phyloP scores from a whole-genome alignment of 2,113 vertebrate species.

The Climacteris rufus region DNA sequence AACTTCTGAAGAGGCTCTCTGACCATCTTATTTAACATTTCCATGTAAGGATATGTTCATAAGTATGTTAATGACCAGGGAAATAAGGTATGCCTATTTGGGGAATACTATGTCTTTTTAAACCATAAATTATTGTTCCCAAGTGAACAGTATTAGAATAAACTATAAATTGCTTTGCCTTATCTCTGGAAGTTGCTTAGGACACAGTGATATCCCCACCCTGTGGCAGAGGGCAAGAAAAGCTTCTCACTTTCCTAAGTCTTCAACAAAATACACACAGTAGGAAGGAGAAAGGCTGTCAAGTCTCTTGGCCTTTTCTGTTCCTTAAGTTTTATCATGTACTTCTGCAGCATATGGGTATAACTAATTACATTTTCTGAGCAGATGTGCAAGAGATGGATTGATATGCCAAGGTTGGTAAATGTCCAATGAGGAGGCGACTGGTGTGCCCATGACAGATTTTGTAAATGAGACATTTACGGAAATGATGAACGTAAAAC shows the following conservation, averaged over 20 bases:
- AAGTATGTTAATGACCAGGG: background rate
- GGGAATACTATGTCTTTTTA: background rate
- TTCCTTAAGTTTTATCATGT: slow-evolving; percentile 26
- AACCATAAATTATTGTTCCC: background rate
- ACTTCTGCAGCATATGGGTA: slow-evolving; percentile 42
- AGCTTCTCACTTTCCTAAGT: background rate
- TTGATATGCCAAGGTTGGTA: slow-evolving; percentile 57
- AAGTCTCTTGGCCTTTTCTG: background rate
- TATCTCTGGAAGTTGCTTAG: background rate
- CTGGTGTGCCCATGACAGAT: slow-evolving; percentile 32
- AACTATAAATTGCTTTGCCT: background rate
- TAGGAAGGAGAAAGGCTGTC: background rate
- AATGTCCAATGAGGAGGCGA: slow-evolving; percentile 36
- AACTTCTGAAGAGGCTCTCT: background rate
- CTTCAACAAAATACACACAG: background rate
- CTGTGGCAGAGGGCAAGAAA: slow-evolving; percentile 22
- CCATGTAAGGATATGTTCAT: background rate
- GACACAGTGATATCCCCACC: background rate
- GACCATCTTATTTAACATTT: background rate
- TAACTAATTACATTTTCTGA: slow-evolving; percentile 47
- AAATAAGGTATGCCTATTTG: background rate
- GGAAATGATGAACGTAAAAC: background rate
- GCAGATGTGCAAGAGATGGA: slow-evolving; percentile 58
- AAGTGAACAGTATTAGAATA: background rate
- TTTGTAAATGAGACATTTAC: slow-evolving; percentile 47